Evolutionary conservation across 2,797 vertebrate species (phyloP).

Genomic region (Threskiornis aethiopicus): DNA sequence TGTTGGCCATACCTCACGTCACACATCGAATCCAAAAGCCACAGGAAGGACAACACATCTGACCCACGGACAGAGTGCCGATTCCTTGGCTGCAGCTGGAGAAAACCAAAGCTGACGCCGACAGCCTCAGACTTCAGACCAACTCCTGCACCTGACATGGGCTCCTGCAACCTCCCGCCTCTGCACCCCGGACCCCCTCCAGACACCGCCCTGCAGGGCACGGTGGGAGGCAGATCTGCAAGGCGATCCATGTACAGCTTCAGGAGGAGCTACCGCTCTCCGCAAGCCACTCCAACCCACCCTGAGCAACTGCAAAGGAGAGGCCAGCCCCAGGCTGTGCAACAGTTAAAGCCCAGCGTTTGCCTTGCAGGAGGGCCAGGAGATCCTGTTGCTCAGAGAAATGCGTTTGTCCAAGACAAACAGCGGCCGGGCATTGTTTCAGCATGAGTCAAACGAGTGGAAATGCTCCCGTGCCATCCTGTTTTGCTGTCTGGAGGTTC

Average conservation of each 20-base stretch:
- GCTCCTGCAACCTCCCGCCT: background rate
- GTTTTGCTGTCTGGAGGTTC: conserved; percentile 67
- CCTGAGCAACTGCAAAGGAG: background rate
- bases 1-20: rapidly evolving
- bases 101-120: rapidly evolving
- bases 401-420: conserved; percentile 54
- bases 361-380: background rate
- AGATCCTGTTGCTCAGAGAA: conserved; percentile 55
- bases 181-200: background rate
- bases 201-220: background rate
- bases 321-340: background rate
- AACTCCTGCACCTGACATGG: background rate
- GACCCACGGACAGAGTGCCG: rapidly evolving
- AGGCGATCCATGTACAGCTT: background rate
- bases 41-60: background rate
- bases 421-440: conserved; percentile 62
- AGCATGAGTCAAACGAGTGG: conserved; percentile 51
- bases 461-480: conserved; percentile 62
- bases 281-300: background rate
- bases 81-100: rapidly evolving
- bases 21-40: background rate
- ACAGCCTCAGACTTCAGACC: rapidly evolving
- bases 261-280: background rate
- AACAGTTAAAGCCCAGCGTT: conserved; percentile 15
- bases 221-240: background rate